Evolutionary conservation across 64 coral and sea anemone species (phyloP).

Genomic region (Orbicella faveolata): DNA sequence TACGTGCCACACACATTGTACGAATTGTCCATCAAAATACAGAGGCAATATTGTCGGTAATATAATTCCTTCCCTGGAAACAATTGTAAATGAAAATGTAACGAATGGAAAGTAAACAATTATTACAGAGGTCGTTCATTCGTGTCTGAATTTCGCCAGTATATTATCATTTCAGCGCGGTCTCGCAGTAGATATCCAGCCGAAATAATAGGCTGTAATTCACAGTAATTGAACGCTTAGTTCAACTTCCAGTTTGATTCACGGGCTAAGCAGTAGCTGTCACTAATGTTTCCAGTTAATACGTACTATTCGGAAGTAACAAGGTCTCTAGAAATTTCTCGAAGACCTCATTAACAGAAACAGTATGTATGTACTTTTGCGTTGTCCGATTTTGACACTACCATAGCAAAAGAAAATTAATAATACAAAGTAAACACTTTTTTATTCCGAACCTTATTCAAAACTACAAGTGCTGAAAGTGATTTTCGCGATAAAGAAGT

Average conservation of each 20-base stretch:
- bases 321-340: neutral
- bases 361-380: neutral
- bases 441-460: neutral
- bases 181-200: neutral
- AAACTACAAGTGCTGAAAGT: neutral
- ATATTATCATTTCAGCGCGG: neutral
- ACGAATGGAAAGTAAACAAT: slow-evolving; percentile 18
- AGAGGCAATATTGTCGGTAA: neutral
- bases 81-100: neutral
- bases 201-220: slow-evolving; percentile 1
- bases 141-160: neutral
- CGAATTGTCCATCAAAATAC: neutral
- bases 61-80: neutral
- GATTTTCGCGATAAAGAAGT: neutral
- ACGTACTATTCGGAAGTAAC: neutral
- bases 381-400: neutral
- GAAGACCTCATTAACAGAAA: neutral
- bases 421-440: neutral
- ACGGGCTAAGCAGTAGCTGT: neutral
- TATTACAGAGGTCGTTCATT: neutral
- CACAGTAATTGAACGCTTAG: neutral
- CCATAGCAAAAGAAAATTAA: neutral
- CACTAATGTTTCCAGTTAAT: neutral
- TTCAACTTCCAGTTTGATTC: neutral
- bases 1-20: neutral